Conservation (phyloP, 2,113 vertebrate genomes). For the Sinosuthora webbiana region DNA sequence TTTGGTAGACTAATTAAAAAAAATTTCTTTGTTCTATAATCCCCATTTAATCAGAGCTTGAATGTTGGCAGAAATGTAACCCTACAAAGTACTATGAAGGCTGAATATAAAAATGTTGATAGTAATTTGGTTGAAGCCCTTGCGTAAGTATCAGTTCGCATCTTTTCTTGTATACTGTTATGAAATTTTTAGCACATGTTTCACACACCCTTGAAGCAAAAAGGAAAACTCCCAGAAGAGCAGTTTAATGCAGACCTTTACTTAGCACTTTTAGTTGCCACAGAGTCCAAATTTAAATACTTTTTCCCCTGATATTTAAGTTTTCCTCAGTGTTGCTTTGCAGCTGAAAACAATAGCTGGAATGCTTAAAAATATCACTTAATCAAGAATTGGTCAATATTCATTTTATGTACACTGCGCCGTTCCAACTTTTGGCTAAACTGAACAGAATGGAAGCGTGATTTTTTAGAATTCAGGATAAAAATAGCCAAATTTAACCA, state of each 20-base stretch:
- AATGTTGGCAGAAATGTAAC: background rate
- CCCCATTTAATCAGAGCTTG: background rate
- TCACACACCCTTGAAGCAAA: background rate
- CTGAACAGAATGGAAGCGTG: background rate
- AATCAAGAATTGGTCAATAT: background rate
- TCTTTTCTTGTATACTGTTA: background rate
- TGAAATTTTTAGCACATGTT: background rate
- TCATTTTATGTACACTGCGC: background rate
- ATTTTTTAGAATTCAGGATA: background rate
- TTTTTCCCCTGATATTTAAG: background rate
- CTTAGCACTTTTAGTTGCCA: background rate
- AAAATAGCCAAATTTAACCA: background rate
- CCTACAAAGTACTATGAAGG: background rate
- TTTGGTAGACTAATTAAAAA: slow-evolving; percentile 4
- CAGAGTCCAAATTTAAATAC: background rate
- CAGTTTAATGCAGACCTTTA: background rate
- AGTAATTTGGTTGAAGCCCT: background rate
- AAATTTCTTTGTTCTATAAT: background rate
- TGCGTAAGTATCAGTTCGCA: background rate
- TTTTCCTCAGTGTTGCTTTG: background rate
- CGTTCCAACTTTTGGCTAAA: background rate
- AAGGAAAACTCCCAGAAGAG: background rate
- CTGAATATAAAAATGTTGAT: background rate
- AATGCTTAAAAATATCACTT: background rate
- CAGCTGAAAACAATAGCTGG: background rate